phyloP scores from a whole-genome alignment of 2,888 invertebrate genomes.

The Arctia plantaginis region DNA sequence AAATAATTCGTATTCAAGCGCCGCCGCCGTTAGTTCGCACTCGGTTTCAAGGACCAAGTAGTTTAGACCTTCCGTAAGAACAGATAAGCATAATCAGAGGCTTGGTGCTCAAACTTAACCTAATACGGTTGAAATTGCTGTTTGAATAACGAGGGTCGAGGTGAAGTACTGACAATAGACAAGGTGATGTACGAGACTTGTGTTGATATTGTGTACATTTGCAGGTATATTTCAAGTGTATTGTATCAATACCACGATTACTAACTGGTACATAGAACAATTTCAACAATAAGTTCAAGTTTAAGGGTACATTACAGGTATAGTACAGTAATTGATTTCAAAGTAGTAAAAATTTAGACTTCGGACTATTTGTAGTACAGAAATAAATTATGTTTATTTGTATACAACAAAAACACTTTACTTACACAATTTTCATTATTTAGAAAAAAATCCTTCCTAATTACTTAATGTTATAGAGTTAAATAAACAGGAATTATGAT shows the following conservation, averaged over 20 bases:
- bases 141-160: background rate
- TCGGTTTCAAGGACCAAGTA: background rate
- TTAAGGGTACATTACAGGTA: too few relatives aligned
- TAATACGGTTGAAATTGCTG: background rate
- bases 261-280: too few relatives aligned
- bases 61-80: background rate
- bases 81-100: background rate
- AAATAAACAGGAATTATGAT: too few relatives aligned
- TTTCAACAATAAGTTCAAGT: too few relatives aligned
- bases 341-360: too few relatives aligned
- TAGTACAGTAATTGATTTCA: too few relatives aligned
- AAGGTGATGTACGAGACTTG: background rate
- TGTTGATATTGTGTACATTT: background rate
- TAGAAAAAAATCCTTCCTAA: too few relatives aligned
- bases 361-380: too few relatives aligned
- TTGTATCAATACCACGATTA: background rate
- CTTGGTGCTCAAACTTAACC: background rate
- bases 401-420: too few relatives aligned
- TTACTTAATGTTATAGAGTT: too few relatives aligned
- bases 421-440: too few relatives aligned
- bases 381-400: too few relatives aligned
- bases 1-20: background rate
- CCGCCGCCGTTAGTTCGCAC: background rate
- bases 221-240: background rate
- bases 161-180: background rate